Base-by-base conservation (phyloP, 2,797 vertebrate species). In the Phoebastria nigripes region DNA sequence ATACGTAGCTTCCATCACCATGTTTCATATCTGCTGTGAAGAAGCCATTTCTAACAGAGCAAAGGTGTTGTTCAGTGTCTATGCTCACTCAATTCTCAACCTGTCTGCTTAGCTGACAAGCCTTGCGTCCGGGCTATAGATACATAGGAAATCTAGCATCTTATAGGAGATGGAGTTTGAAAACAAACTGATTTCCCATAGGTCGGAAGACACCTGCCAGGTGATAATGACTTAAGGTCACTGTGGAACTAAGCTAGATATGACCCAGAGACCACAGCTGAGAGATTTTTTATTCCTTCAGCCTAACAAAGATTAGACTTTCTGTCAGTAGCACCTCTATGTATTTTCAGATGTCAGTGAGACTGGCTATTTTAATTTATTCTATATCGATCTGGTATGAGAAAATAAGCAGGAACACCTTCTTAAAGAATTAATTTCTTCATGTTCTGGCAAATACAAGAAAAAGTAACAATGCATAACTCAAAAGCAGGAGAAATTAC, bases 161-260 rank as follows among this genome's bases (percentile, higher is more conserved):
- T 91, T 61, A 22, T 14, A 67, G 76, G 51, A 91, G 55, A 46
- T 33, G 29, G 84, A 52, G 56, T 86, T 81, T 72, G 56, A 86
- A 91, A 93, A 81, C 35, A 83, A 85, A 71, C 37, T 7, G 16
- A 62, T 95, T 95, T 92, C 65, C 79, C 24, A 42, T 61, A 74
- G 39, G 42, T 74, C 11, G 0, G 59, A 87, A 96, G 67, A 85
- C 44, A 93, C 42, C 56, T 94, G 59, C 31, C 67, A 74, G 37
- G 33, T 69, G 55, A 49, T 82, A 95, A 87, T 71, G 74, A 91
- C 63, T 94, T 83, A 52, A 86, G 67, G 52, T 77, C 74, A 77
- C 3, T 6, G 37, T 73, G 59, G 41, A 80, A 33, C 52, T 69
- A 82, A 77, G 67, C 26, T 74, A 42, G 28, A 67, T 82, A 54